phyloP scores from a whole-genome alignment of 1,140 invertebrate species.

The Pseudomyrmex cubaensis region DNA sequence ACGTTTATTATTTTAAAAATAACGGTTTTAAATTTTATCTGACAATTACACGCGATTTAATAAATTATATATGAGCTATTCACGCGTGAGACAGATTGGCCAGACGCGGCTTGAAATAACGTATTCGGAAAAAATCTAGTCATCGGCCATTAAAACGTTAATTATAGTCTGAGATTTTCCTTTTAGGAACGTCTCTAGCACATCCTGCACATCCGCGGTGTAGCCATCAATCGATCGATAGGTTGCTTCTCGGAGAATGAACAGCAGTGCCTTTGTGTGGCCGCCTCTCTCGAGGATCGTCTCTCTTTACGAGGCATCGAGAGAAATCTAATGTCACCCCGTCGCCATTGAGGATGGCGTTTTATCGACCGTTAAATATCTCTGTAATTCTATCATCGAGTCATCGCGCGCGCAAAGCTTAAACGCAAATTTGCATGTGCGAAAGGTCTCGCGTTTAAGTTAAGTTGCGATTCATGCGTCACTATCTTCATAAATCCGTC shows the following conservation, averaged over 20 bases:
- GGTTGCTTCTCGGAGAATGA: conserved; percentile 29
- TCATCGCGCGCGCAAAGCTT: not conserved
- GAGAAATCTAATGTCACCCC: conserved; percentile 63
- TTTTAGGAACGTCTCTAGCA: not conserved
- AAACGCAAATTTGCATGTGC: conserved; percentile 53
- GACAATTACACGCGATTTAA: conserved; percentile 21
- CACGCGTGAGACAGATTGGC: not conserved
- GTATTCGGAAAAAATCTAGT: conserved; percentile 1
- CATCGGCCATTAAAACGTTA: conserved; percentile 21
- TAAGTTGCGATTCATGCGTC: conserved; percentile 21
- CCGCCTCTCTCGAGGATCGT: conserved; percentile 13
- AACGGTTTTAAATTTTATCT: conserved; percentile 40
- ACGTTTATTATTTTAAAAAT: conserved; percentile 5
- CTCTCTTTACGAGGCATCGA: conserved; percentile 12
- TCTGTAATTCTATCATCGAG: conserved; percentile 45
- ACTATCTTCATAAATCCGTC: not conserved
- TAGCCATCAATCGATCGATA: conserved; percentile 42
- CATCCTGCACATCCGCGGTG: not conserved
- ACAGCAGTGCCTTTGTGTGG: conserved; percentile 34
- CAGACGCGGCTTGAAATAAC: not conserved
- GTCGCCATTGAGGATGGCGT: conserved; percentile 6
- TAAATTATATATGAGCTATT: not conserved
- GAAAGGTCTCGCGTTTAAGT: conserved; percentile 38
- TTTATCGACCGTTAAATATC: conserved; percentile 20
- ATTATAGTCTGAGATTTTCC: conserved; percentile 17